These are phyloP conservation scores for Melopsittacus undulatus DNA, from an alignment of 2,797 vertebrate genomes.

Conservation along the genomic window DNA sequence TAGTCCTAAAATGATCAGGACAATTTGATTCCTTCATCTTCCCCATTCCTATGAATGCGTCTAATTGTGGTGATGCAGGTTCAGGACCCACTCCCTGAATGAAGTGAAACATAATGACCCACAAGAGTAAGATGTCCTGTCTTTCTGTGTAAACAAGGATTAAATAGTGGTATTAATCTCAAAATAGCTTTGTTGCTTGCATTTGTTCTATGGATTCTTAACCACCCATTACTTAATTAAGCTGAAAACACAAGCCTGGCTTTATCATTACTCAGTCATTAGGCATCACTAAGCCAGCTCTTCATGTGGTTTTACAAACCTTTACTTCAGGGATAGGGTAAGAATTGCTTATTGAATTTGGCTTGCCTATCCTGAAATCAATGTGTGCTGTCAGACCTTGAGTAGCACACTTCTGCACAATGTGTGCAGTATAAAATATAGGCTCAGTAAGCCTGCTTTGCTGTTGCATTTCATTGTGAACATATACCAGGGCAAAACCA, in stretches of 20 bases:
- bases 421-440: neutral
- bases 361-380: neutral
- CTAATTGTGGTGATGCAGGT: neutral
- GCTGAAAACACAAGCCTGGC: slow-evolving; percentile 3
- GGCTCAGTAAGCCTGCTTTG: neutral
- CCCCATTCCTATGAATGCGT: neutral
- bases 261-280: slow-evolving; percentile 28
- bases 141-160: neutral
- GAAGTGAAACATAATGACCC: neutral
- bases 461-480: neutral
- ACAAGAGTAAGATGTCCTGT: neutral
- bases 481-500: neutral
- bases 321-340: neutral
- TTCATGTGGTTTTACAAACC: neutral
- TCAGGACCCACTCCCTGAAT: neutral
- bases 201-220: slow-evolving; percentile 41
- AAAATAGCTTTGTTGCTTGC: neutral
- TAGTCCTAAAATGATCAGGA: neutral
- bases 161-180: neutral
- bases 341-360: neutral
- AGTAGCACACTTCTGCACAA: neutral
- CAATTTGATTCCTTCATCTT: neutral
- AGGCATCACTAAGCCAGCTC: slow-evolving; percentile 10
- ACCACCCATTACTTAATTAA: slow-evolving; percentile 37
- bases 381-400: neutral